Evolutionary conservation across 92 coral and sea anemone genomes (phyloP).

Genomic region (Bergia puertoricense): DNA sequence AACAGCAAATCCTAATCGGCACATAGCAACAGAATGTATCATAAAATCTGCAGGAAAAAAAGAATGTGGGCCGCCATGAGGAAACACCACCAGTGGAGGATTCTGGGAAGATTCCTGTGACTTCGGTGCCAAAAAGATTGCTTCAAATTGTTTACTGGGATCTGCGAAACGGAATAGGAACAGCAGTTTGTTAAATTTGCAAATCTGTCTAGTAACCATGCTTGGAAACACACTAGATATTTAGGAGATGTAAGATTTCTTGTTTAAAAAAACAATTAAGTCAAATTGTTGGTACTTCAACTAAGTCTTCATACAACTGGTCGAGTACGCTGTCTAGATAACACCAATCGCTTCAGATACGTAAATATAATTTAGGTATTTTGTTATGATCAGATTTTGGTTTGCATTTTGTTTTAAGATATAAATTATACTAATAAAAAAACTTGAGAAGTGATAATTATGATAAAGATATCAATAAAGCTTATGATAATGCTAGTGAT

Average conservation of each 20-base stretch:
- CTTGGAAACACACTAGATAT: background rate
- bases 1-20: constrained; percentile 87
- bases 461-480: no score
- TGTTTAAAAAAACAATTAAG: no score
- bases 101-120: constrained; percentile 29
- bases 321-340: no score
- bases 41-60: constrained; percentile 51
- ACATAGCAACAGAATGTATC: constrained; percentile 55
- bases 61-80: constrained; percentile 93
- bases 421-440: no score
- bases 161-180: constrained; percentile 41
- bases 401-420: no score
- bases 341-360: no score
- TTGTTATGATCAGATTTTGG: no score
- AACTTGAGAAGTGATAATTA: no score
- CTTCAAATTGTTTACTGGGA: constrained; percentile 73
- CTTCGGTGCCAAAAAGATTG: constrained; percentile 68
- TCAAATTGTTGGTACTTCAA: no score
- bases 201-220: background rate
- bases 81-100: constrained; percentile 70
- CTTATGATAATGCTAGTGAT: no score
- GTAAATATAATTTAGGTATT: no score
- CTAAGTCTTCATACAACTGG: no score
- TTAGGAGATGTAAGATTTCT: background rate
- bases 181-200: background rate